Evolutionary conservation across 1,140 invertebrate genomes (phyloP).

Genomic region (Drosophila lacertosa): DNA sequence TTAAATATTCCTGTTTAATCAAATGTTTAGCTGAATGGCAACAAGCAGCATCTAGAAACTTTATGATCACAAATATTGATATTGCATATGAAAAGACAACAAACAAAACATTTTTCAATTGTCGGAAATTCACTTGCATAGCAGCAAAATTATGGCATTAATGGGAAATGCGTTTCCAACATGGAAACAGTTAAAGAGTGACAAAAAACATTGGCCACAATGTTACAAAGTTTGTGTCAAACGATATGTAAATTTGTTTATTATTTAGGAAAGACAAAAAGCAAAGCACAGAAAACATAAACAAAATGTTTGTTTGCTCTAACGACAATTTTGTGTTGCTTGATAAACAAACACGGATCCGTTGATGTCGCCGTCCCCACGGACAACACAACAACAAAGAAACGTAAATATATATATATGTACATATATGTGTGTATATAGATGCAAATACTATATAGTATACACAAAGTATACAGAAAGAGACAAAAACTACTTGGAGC

Average conservation of each 20-base stretch:
- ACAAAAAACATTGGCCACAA: constrained; percentile 52
- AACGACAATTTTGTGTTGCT: constrained; percentile 75
- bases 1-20: too few species aligned
- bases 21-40: too few species aligned
- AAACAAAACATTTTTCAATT: constrained; percentile 49
- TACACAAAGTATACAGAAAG: neutral
- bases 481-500: constrained; percentile 52
- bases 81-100: constrained; percentile 51
- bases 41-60: neutral
- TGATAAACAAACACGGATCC: constrained; percentile 70
- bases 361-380: constrained; percentile 58
- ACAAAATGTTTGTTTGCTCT: constrained; percentile 78
- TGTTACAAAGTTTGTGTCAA: constrained; percentile 73
- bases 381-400: constrained; percentile 59
- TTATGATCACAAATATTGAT: constrained; percentile 10
- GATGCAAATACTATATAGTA: constrained; percentile 14
- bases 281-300: constrained; percentile 49
- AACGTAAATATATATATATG: constrained; percentile 29
- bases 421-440: neutral
- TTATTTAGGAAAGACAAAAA: constrained; percentile 63
- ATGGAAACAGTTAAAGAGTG: constrained; percentile 48
- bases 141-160: constrained; percentile 47
- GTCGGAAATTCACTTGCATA: constrained; percentile 26
- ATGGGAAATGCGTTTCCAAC: constrained; percentile 47
- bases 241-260: constrained; percentile 79